Base-by-base conservation (phyloP, 2,888 invertebrate species). In the Sericinus montela region DNA sequence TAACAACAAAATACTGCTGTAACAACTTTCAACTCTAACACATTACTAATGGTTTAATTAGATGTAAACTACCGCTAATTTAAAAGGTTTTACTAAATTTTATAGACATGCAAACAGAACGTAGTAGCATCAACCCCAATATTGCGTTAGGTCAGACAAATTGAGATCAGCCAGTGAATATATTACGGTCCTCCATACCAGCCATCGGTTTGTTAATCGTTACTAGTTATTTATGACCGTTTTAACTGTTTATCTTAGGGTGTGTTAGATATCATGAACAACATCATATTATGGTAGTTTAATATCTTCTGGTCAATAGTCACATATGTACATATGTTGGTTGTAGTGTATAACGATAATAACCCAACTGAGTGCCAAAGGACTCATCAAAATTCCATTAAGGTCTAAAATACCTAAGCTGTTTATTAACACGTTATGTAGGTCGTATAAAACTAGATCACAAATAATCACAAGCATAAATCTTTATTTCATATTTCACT, bases 121-220 rank as follows among this genome's bases (percentile, higher is more conserved):
- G 62, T 53, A 61, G 58, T 55, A 68, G 65, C 72, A 68, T 65
- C 67, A 68, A 63, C 62, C 59, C 72, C 81, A 75, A 82, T 86
- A 86, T 82, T 79, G 80, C 83, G 81, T 83, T 80, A 82, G 84
- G 82, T 82, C 82, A 77, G 86, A 87, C 86, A 87, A 86, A 87
- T 87, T 86, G 86, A 82, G 82, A 83, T 81, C 85, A 81, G 79
- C 73, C 69, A 80, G 79, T 77, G 85, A 86, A 87, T 87, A 87
- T 85, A 87, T 87, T 87, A 85, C 84, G 78, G 80, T 80, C 72
- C 68, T 71, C 73, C 61, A 74, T 70, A 71, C 77, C 73, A 72
- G 72, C 70, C 79, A 79, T 80, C 75, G 82, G 82, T 80, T 80
- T 84, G 86, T 86, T 87, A 86, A 87, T 85, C 85, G 87, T 76